Percentiles rank a stretch among this genome's conserved stretches.
phyloP scores from a whole-genome alignment of 2,113 vertebrate species.

The Festucalex cinctus region DNA sequence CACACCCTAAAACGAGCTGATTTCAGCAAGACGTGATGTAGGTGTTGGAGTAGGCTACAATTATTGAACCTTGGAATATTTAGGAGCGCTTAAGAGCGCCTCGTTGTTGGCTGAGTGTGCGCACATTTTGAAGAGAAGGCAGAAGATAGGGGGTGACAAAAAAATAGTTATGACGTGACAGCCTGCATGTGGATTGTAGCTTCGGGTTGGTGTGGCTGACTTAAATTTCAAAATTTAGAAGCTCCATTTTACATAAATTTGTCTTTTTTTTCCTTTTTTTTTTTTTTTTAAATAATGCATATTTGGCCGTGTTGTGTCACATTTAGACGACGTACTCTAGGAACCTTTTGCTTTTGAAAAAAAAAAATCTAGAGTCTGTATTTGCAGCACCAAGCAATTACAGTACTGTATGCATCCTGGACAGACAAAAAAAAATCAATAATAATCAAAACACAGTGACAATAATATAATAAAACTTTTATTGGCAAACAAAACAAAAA shows the following conservation, averaged over 20 bases:
- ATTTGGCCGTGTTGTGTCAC: background rate
- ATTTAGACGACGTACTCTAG: background rate
- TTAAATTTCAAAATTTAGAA: too few relatives aligned
- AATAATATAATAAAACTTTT: constrained; percentile 55
- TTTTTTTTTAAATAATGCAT: too few relatives aligned
- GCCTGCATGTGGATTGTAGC: too few relatives aligned
- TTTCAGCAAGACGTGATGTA: too few relatives aligned
- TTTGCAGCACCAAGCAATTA: background rate
- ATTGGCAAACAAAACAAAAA: constrained; percentile 46
- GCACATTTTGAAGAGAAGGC: background rate
- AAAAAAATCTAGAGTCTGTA: background rate
- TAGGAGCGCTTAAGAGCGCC: background rate
- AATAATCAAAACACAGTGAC: background rate
- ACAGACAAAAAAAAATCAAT: background rate
- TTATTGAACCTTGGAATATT: too few relatives aligned
- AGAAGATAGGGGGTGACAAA: too few relatives aligned
- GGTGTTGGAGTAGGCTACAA: too few relatives aligned
- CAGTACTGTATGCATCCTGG: background rate
- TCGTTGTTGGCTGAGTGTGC: background rate
- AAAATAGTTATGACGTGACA: too few relatives aligned
- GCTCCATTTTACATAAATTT: too few relatives aligned
- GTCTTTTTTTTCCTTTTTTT: too few relatives aligned
- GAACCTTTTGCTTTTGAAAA: background rate
- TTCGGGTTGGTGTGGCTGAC: too few relatives aligned
- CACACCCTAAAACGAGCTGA: too few relatives aligned